Base-by-base conservation (phyloP, 2,888 invertebrate species). In the Amphipyra tragopoginis region DNA sequence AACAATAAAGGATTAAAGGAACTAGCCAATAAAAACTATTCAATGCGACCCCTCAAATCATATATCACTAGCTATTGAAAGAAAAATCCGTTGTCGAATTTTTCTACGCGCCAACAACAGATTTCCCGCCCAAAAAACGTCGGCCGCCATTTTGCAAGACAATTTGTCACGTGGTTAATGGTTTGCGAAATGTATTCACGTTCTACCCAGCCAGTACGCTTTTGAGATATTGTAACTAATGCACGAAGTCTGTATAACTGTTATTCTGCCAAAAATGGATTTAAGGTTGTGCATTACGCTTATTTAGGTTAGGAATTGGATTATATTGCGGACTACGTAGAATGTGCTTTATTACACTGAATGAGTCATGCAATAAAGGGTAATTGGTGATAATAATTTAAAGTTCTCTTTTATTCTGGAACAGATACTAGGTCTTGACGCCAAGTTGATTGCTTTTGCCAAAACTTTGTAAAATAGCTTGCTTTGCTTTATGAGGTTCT, bases 141-240 rank as follows among this genome's bases (percentile, higher is more conserved):
- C 62, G 75, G 77, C 87, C 82, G 93, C 93, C 93, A 93, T 93
- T 91, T 93, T 93, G 93, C 81, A 53, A 80, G 80, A 85, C 92
- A 86, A 95, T 96, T 95, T 95, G 93, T 96, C 96, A 96, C 90
- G 76, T 84, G 93, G 87, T 93, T 95, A 96, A 96, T 96, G 96
- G 96, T 87, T 93, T 93, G 95, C 93, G 90, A 95, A 96, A 95
- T 95, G 88, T 93, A 93, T 92, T 90, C 92, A 90, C 77, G 77
- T 82, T 79, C 72, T 72, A 72, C 76, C 57, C 76, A 80, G 79
- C 79, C 82, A 83, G 81, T 76, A 75, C 52, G 79, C 74, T 75
- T 82, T 76, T 76, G 79, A 79, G 76, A 81, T 79, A 79, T 80
- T 72, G 65, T 72, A 78, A 72, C 80, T 81, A 79, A 79, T 74